These are phyloP conservation scores for Alcis repandata DNA, from an alignment of 2,888 invertebrate genomes.

Conservation along the genomic window DNA sequence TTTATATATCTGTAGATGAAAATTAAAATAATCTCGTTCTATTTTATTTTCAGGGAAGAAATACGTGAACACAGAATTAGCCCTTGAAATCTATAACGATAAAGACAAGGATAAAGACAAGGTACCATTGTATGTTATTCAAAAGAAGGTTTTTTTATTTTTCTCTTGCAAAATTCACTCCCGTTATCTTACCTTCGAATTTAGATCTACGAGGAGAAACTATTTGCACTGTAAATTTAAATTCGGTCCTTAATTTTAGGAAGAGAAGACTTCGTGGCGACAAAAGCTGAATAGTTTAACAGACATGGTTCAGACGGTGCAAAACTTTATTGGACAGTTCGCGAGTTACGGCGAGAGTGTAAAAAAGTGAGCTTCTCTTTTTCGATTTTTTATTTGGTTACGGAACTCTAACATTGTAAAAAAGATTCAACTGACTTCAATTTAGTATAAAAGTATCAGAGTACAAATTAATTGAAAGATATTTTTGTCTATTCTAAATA, in stretches of 20 bases:
- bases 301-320: slow-evolving; percentile 97
- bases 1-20: background rate
- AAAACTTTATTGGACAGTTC: slow-evolving; percentile 96
- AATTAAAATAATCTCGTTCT: background rate
- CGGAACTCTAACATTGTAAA: no score
- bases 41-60: slow-evolving; percentile 54
- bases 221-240: background rate
- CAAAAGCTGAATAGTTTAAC: slow-evolving; percentile 96
- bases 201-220: background rate
- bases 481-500: no score
- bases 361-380: slow-evolving; percentile 91
- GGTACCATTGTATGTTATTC: slow-evolving; percentile 28
- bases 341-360: slow-evolving; percentile 96
- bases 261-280: slow-evolving; percentile 94
- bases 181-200: background rate
- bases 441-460: no score
- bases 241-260: slow-evolving; percentile 33
- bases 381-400: no score
- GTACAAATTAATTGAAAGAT: no score
- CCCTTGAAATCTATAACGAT: slow-evolving; percentile 46
- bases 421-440: no score
- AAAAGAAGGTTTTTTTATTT: no score
- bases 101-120: slow-evolving; percentile 46
- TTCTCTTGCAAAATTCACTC: background rate
- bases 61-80: slow-evolving; percentile 40